Base-by-base conservation (phyloP, 2,113 vertebrate genomes). In the Dromiciops gliroides region DNA sequence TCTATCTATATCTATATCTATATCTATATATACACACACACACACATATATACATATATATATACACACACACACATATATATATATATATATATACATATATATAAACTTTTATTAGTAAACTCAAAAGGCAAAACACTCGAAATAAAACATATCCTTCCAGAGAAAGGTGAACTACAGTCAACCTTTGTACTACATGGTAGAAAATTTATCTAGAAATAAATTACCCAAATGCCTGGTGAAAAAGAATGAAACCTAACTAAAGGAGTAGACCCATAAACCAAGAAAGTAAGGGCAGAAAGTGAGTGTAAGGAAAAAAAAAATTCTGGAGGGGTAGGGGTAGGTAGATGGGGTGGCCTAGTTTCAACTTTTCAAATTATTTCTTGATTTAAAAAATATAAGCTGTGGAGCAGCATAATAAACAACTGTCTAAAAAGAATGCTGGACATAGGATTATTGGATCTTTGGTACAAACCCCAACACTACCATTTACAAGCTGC, bases 181-280 rank as follows among this genome's bases (percentile, higher is more conserved):
- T 44, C 16, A 83, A 19, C n/a, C 67, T 44, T 26, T 90, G 37
- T 89, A 24, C 94, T 31, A 56, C 26, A 28, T 31, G 26, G 26
- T 56, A 56, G 26, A 56, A 56, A 56, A 56, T 11, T 56, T 91
- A 9, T 92, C 24, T 95, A n/a, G 37, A 92, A 92, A 90, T 52
- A 90, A 97, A 56, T 90, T 91, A 92, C 26, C 19, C 37, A 92
- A 0, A 23, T 53, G 19, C 6, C 23, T 94, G 25, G 31, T 12
- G 93, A 83, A 83, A 37, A n/a, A n/a, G 37, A 75, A 6, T 67
- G 9, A n/a, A 83, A 37, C 67, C 19, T 0, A 6, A 22, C 37
- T 23, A 44, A 83, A 44, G 67, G n/a, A 44, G 0, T 44, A 83
- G 67, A 75, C 67, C n/a, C 5, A 44, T 44, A 83, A 67, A 67